These are phyloP conservation scores for Pristionchus japonicus DNA, from an alignment of 2,888 invertebrate species.

Conservation along the genomic window DNA sequence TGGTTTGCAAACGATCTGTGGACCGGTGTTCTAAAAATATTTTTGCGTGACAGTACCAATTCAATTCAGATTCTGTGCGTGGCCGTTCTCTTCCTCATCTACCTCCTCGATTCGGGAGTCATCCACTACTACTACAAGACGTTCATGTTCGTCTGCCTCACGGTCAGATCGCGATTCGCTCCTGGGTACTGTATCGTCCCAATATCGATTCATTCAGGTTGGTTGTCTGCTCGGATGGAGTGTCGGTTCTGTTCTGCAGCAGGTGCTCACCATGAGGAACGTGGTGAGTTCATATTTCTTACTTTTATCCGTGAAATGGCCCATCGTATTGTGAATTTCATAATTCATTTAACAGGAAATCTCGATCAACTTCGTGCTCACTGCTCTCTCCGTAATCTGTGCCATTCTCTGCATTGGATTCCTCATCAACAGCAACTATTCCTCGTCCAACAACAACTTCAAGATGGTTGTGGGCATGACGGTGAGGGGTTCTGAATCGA, in stretches of 20 bases:
- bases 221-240: constrained; percentile 49
- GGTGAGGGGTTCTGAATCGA: too few relatives aligned
- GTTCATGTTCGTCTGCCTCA: constrained; percentile 48
- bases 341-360: constrained; percentile 17
- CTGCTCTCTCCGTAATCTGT: constrained; percentile 25
- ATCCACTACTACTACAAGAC: constrained; percentile 46
- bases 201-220: neutral
- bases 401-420: constrained; percentile 43
- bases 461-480: constrained; percentile 33
- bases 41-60: too few relatives aligned
- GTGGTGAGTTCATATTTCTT: constrained; percentile 18
- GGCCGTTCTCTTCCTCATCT: constrained; percentile 36
- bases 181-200: too few relatives aligned
- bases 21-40: neutral
- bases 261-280: constrained; percentile 48
- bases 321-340: neutral
- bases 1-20: neutral
- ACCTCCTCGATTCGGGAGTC: neutral
- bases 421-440: constrained; percentile 25
- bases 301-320: neutral
- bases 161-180: neutral
- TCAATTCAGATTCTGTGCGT: constrained; percentile 37
- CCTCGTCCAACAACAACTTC: constrained; percentile 20
- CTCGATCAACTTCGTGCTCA: constrained; percentile 46
- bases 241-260: constrained; percentile 48